Evolutionary conservation across 2,113 vertebrate species (phyloP).

Genomic region (Epinephelus moara): DNA sequence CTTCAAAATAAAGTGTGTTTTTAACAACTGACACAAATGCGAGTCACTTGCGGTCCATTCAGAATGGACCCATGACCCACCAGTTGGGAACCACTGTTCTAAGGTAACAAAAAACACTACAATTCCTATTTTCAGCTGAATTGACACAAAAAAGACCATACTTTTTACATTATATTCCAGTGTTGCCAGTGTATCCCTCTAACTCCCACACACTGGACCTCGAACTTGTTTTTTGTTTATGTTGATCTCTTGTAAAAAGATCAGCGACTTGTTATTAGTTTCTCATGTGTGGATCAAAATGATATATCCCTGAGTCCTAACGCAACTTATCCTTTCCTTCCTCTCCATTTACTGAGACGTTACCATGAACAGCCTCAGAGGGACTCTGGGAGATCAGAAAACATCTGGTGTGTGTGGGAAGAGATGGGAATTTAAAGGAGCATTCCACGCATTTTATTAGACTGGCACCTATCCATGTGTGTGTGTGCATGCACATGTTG

Average conservation of each 20-base stretch:
- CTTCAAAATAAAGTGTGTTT: no score
- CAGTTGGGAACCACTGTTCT: no score
- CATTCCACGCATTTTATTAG: conserved; percentile 12
- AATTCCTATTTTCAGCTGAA: no score
- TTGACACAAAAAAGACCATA: no score
- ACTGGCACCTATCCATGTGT: not conserved
- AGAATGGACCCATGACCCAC: no score
- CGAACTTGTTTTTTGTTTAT: not conserved
- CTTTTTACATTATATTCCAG: no score
- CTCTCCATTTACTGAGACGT: conserved; percentile 6
- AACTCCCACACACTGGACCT: no score
- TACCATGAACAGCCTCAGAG: conserved; percentile 14
- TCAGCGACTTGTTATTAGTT: not conserved
- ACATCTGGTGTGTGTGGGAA: conserved; percentile 55
- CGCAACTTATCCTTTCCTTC: not conserved
- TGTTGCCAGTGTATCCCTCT: no score
- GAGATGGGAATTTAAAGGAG: conserved; percentile 37
- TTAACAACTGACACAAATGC: no score
- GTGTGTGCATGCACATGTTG: not conserved
- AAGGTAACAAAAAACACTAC: no score
- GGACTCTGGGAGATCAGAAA: conserved; percentile 51
- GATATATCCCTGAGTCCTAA: not conserved
- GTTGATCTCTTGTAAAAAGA: not conserved
- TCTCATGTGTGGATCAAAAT: conserved; percentile 14
- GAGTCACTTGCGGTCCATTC: no score